phyloP scores from a whole-genome alignment of 2,797 vertebrate species.

The Notolepis coatsorum region DNA sequence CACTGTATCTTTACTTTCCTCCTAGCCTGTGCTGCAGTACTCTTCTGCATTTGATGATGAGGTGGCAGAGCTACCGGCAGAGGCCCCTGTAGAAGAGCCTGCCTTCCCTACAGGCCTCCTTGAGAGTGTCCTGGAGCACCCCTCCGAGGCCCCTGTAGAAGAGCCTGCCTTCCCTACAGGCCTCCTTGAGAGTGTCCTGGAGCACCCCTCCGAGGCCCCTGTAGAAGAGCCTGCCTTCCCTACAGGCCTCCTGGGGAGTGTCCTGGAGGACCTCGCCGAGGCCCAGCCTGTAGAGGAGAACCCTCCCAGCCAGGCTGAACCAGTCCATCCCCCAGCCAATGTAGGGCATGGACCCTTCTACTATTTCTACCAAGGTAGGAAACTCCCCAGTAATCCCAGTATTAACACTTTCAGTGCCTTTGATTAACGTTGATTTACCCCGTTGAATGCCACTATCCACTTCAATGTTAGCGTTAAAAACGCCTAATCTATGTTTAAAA shows the following conservation, averaged over 20 bases:
- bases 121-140: conserved; percentile 62
- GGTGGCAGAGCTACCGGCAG: conserved; percentile 76
- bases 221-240: conserved; percentile 34
- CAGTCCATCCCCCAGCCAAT: conserved; percentile 58
- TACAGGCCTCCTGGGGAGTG: conserved; percentile 66
- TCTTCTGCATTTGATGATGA: conserved; percentile 93
- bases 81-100: conserved; percentile 45
- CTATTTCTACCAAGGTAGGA: conserved; percentile 98
- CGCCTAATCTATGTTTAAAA: too few species aligned
- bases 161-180: conserved; percentile 62
- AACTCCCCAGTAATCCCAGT: neutral
- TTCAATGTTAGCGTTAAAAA: too few species aligned
- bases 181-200: conserved; percentile 68
- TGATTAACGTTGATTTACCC: too few species aligned
- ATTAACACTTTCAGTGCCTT: too few species aligned
- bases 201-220: conserved; percentile 62
- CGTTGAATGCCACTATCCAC: too few species aligned
- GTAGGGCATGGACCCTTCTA: conserved; percentile 88
- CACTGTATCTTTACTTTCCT: neutral
- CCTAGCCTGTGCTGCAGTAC: conserved; percentile 87
- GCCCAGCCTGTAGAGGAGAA: conserved; percentile 65
- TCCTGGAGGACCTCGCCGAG: conserved; percentile 74
- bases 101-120: conserved; percentile 60
- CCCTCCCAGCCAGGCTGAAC: conserved; percentile 53
- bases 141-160: conserved; percentile 46